A percentile compares a stretch with the other conserved stretches of the same genome.
Evolutionary conservation across 30 jellyfish, hydroid and myxozoan genomes (phyloP).

Genomic region (Cassiopea andromeda): DNA sequence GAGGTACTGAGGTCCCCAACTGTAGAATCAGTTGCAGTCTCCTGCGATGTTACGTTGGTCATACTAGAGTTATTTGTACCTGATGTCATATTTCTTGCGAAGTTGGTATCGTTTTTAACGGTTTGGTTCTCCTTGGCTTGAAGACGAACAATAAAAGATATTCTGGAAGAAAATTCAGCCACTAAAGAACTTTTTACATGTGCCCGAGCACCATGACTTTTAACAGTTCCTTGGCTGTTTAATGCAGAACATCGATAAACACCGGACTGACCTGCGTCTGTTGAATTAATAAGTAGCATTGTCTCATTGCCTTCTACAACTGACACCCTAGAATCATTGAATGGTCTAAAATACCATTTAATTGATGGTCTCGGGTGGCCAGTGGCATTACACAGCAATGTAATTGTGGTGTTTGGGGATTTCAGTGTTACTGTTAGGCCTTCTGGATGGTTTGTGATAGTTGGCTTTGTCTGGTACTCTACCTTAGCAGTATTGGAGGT

Average conservation of each 20-base stretch:
- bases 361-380: slow-evolving; percentile 47
- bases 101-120: background rate
- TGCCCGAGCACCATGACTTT: slow-evolving; percentile 53
- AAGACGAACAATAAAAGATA: slow-evolving; percentile 10
- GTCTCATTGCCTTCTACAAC: slow-evolving; percentile 18
- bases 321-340: slow-evolving; percentile 3
- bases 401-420: slow-evolving; percentile 20
- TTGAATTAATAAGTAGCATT: slow-evolving; percentile 12
- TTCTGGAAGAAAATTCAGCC: slow-evolving; percentile 26
- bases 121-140: background rate
- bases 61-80: background rate
- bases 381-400: slow-evolving; percentile 57
- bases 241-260: slow-evolving; percentile 56
- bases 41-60: background rate
- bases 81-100: background rate
- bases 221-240: slow-evolving; percentile 45
- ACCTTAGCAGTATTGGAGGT: slow-evolving; percentile 23
- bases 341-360: slow-evolving; percentile 42
- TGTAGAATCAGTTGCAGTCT: too few relatives aligned
- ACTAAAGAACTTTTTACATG: slow-evolving; percentile 39
- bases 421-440: slow-evolving; percentile 21
- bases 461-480: slow-evolving; percentile 29
- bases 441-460: slow-evolving; percentile 46
- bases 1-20: background rate
- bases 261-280: slow-evolving; percentile 63